Conservation (phyloP, 2,888 invertebrate species). For the Hypolimnas misippus region DNA sequence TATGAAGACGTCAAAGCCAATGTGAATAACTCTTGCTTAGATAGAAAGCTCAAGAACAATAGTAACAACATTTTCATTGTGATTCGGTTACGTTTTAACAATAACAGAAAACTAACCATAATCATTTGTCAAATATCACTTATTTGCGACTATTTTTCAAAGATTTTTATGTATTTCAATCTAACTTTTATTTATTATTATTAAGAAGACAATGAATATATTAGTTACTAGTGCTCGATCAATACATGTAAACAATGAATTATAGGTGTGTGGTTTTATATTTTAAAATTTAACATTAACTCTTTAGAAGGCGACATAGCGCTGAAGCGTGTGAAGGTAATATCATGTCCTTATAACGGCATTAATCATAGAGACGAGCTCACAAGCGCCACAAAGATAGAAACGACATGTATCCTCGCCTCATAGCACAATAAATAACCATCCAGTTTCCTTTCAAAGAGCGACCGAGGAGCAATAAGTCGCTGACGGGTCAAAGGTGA, state of each 20-base stretch:
- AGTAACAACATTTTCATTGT: slow-evolving; percentile 68
- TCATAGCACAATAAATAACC: slow-evolving; percentile 79
- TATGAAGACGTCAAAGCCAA: slow-evolving; percentile 79
- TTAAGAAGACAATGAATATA: too few species aligned
- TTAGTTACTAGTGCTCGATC: not conserved
- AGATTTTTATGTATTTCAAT: not conserved
- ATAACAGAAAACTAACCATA: slow-evolving; percentile 37
- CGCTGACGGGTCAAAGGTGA: slow-evolving; percentile 82
- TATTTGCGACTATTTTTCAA: slow-evolving; percentile 45
- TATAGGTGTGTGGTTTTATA: slow-evolving; percentile 2
- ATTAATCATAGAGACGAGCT: slow-evolving; percentile 77
- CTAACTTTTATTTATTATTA: too few species aligned
- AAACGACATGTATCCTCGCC: slow-evolving; percentile 77
- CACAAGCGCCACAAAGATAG: slow-evolving; percentile 81
- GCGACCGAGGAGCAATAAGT: slow-evolving; percentile 81
- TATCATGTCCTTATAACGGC: slow-evolving; percentile 72
- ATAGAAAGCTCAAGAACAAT: slow-evolving; percentile 72
- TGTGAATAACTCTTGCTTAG: slow-evolving; percentile 65
- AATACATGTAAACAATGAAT: not conserved
- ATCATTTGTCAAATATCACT: slow-evolving; percentile 31
- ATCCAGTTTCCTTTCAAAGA: slow-evolving; percentile 81
- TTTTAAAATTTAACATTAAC: slow-evolving; percentile 3
- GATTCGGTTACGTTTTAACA: slow-evolving; percentile 54
- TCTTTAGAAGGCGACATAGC: not conserved
- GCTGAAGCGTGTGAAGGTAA: slow-evolving; percentile 66